These are phyloP conservation scores for Lindbergichthys nudifrons DNA, from an alignment of 2,797 vertebrate species.

Conservation along the genomic window DNA sequence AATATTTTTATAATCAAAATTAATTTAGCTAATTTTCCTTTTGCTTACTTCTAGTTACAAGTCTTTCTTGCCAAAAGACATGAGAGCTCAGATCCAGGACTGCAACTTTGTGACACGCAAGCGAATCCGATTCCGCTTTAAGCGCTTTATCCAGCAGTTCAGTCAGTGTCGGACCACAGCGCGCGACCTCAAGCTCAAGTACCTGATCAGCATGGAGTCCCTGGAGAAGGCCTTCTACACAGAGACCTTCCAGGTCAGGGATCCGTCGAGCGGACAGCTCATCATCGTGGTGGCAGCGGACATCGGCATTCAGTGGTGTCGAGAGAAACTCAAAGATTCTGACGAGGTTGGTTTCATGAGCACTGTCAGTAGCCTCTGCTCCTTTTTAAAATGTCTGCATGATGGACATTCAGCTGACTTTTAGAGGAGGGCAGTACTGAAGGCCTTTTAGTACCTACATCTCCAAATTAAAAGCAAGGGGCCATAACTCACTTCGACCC, in stretches of 20 bases:
- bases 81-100: constrained; percentile 93
- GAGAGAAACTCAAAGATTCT: constrained; percentile 75
- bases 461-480: neutral
- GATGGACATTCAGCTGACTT: neutral
- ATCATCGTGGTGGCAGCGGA: constrained; percentile 92
- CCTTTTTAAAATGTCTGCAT: neutral
- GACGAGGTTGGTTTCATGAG: constrained; percentile 66
- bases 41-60: constrained; percentile 89
- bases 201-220: constrained; percentile 96
- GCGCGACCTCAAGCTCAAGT: constrained; percentile 96
- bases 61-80: constrained; percentile 93
- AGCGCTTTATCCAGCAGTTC: constrained; percentile 83
- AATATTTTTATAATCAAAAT: neutral
- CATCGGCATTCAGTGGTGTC: constrained; percentile 83
- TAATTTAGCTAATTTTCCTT: neutral
- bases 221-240: constrained; percentile 94
- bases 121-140: constrained; percentile 96
- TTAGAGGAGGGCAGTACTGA: neutral
- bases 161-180: constrained; percentile 86
- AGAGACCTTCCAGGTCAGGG: constrained; percentile 92
- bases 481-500: neutral
- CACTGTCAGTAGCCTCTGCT: neutral
- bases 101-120: constrained; percentile 96
- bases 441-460: neutral
- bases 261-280: constrained; percentile 85